Conservation (phyloP, 2,113 vertebrate genomes). For the Lipophrys pholis region DNA sequence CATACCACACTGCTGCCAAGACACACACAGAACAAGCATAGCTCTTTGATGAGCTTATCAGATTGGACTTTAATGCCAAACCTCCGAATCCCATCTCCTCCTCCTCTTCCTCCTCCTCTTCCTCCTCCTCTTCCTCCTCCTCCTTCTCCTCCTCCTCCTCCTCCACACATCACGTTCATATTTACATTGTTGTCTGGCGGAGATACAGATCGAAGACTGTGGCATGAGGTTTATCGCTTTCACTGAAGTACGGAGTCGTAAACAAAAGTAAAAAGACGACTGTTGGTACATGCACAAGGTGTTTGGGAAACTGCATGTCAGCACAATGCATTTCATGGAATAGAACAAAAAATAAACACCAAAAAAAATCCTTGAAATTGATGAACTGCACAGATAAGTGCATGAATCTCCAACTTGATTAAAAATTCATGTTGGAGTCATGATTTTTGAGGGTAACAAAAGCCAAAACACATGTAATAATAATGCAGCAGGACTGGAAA, state of each 20-base stretch:
- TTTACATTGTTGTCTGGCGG: slow-evolving; percentile 54
- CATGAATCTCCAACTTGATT: too few species aligned
- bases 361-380: too few species aligned
- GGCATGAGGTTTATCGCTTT: slow-evolving; percentile 39
- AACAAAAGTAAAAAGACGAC: slow-evolving; percentile 22
- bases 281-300: slow-evolving; percentile 6
- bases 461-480: slow-evolving; percentile 1
- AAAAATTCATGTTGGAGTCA: too few species aligned
- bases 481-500: slow-evolving; percentile 33
- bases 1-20: slow-evolving; percentile 29
- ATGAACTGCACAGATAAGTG: too few species aligned
- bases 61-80: slow-evolving; percentile 43
- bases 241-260: slow-evolving; percentile 9
- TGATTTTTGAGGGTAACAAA: neutral
- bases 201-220: slow-evolving; percentile 55
- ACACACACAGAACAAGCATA: slow-evolving; percentile 22
- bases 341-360: too few species aligned
- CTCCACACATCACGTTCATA: slow-evolving; percentile 26
- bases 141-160: neutral
- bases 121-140: neutral
- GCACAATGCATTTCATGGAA: neutral
- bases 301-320: neutral
- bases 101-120: neutral
- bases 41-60: slow-evolving; percentile 70
- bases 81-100: slow-evolving; percentile 8